Conservation (phyloP, 2,113 vertebrate genomes). For the Daboia siamensis region DNA sequence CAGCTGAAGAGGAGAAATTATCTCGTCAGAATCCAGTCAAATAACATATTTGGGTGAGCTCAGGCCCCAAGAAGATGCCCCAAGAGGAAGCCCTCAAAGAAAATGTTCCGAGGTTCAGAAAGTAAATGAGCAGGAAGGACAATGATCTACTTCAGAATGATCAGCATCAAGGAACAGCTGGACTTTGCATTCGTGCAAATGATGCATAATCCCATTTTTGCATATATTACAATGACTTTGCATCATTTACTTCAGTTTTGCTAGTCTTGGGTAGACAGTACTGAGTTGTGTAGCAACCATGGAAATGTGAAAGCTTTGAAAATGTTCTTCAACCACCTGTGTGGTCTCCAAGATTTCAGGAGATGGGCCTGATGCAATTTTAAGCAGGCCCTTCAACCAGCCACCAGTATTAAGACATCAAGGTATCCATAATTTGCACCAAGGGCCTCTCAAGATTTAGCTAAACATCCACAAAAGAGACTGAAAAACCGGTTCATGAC, state of each 20-base stretch:
- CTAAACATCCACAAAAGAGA: background rate
- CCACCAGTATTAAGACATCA: background rate
- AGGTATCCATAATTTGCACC: background rate
- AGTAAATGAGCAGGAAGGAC: background rate
- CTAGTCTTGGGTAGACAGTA: background rate
- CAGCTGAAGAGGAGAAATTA: slow-evolving; percentile 52
- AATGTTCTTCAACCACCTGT: background rate
- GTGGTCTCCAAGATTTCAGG: background rate
- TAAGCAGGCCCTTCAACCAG: background rate
- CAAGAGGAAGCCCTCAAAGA: too few relatives aligned
- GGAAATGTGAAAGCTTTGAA: background rate
- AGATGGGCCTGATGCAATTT: too few relatives aligned
- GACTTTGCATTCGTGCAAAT: background rate
- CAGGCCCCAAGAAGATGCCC: background rate
- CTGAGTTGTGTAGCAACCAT: background rate
- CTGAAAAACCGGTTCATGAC: background rate
- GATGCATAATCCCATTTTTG: background rate
- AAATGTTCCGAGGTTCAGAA: background rate
- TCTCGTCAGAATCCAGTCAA: slow-evolving; percentile 26
- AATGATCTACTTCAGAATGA: background rate
- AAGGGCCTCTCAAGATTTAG: background rate
- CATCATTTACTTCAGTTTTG: background rate
- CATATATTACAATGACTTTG: background rate
- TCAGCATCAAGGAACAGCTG: background rate
- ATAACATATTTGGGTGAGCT: fast-evolving